Conservation (phyloP, 2,888 invertebrate genomes). For the Acleris literana region DNA sequence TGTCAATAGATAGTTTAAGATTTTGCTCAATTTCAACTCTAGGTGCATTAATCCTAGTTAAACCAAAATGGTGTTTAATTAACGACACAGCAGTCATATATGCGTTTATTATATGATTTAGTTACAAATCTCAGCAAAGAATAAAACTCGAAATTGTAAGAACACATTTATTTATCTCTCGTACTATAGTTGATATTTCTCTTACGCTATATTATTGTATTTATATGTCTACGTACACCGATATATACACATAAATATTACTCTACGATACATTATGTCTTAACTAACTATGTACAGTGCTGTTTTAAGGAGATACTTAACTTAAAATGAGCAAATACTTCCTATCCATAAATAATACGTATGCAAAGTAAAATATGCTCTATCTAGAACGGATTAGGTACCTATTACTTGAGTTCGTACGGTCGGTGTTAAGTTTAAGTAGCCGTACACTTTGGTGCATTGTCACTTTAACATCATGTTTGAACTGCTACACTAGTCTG, state of each 20-base stretch:
- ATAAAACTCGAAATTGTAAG: slow-evolving; percentile 41
- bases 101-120: too few relatives aligned
- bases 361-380: neutral
- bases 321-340: slow-evolving; percentile 27
- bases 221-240: slow-evolving; percentile 46
- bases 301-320: slow-evolving; percentile 1
- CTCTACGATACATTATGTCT: slow-evolving; percentile 36
- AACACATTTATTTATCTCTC: slow-evolving; percentile 53
- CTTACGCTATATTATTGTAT: slow-evolving; percentile 38
- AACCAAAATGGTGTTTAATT: too few relatives aligned
- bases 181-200: slow-evolving; percentile 39
- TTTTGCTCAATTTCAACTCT: too few relatives aligned
- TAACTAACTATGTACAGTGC: slow-evolving; percentile 21
- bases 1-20: too few relatives aligned
- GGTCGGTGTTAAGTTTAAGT: too few relatives aligned
- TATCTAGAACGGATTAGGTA: too few relatives aligned
- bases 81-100: too few relatives aligned
- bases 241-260: slow-evolving; percentile 51
- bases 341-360: slow-evolving; percentile 15
- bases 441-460: too few relatives aligned
- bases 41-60: too few relatives aligned
- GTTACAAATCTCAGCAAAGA: neutral
- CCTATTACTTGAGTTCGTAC: too few relatives aligned
- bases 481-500: too few relatives aligned
- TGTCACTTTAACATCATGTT: too few relatives aligned